Conservation (phyloP, 2,888 invertebrate species). For the Elmis aenea region DNA sequence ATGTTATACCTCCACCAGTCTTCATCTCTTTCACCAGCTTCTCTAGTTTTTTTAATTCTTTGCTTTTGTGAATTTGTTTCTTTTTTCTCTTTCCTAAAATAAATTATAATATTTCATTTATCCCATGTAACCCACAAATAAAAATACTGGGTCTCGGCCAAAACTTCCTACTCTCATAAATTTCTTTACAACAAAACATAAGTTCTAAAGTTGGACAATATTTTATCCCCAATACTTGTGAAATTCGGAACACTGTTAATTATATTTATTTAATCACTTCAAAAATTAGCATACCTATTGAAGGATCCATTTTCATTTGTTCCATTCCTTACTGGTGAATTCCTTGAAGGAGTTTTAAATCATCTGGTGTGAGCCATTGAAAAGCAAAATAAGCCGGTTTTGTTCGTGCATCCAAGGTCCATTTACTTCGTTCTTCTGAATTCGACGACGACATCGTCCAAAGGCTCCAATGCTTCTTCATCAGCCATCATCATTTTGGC, state of each 20-base stretch:
- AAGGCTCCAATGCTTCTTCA: slow-evolving; percentile 84
- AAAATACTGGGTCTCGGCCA: too few relatives aligned
- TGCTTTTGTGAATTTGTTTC: slow-evolving; percentile 26
- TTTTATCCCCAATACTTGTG: slow-evolving; percentile 69
- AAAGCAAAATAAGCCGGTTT: slow-evolving; percentile 89
- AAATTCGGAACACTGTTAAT: too few relatives aligned
- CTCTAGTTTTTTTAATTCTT: slow-evolving; percentile 19
- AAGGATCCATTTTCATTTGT: slow-evolving; percentile 93
- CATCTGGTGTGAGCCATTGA: slow-evolving; percentile 87
- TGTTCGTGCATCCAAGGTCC: slow-evolving; percentile 76
- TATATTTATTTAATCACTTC: slow-evolving; percentile 1
- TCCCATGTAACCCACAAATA: too few relatives aligned
- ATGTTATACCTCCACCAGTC: slow-evolving; percentile 21
- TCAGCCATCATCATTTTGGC: slow-evolving; percentile 88
- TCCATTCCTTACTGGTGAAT: slow-evolving; percentile 98
- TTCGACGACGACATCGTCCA: slow-evolving; percentile 78
- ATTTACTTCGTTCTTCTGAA: slow-evolving; percentile 73
- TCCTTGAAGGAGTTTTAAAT: slow-evolving; percentile 83
- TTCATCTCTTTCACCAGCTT: slow-evolving; percentile 20
- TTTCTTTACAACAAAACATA: too few relatives aligned
- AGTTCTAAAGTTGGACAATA: slow-evolving; percentile 76
- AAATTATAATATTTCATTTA: not conserved
- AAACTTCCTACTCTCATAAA: too few relatives aligned
- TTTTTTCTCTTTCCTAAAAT: slow-evolving; percentile 26
- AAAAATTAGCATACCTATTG: slow-evolving; percentile 55